These are phyloP conservation scores for Macroglossus sobrinus DNA, from an alignment of 2,113 vertebrate species.

Conservation along the genomic window DNA sequence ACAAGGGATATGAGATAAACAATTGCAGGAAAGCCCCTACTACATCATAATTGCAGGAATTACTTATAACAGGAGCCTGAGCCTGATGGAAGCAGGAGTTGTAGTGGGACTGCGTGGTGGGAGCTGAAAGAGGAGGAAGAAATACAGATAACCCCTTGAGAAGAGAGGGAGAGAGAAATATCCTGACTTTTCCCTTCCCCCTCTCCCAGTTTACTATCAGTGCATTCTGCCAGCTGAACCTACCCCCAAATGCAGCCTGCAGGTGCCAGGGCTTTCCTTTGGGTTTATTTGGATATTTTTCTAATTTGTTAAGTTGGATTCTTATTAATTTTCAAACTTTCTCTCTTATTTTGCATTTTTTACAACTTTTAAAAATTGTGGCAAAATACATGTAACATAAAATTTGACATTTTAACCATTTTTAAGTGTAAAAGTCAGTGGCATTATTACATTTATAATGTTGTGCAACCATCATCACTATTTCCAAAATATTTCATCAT, in stretches of 20 bases:
- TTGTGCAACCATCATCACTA: neutral
- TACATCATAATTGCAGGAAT: neutral
- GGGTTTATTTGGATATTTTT: neutral
- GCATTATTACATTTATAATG: neutral
- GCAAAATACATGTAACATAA: neutral
- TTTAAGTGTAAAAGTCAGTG: neutral
- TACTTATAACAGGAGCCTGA: neutral
- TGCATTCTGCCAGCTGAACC: neutral
- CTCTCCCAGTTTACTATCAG: neutral
- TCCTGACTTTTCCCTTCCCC: neutral
- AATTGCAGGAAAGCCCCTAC: neutral
- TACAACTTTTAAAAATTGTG: neutral
- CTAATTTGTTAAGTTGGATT: neutral
- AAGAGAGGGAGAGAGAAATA: neutral
- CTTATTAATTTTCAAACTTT: neutral
- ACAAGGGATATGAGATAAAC: neutral
- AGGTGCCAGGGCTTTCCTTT: neutral
- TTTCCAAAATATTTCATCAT: neutral
- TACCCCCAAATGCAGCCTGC: neutral
- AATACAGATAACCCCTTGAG: neutral
- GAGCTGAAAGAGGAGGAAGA: neutral
- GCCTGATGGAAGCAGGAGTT: neutral
- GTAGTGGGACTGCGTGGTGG: neutral
- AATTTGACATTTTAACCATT: neutral
- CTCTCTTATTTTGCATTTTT: neutral